A percentile compares a stretch with the other conserved stretches of the same genome.
Conservation (phyloP, 2,888 invertebrate species). For the Plebejus anna region DNA sequence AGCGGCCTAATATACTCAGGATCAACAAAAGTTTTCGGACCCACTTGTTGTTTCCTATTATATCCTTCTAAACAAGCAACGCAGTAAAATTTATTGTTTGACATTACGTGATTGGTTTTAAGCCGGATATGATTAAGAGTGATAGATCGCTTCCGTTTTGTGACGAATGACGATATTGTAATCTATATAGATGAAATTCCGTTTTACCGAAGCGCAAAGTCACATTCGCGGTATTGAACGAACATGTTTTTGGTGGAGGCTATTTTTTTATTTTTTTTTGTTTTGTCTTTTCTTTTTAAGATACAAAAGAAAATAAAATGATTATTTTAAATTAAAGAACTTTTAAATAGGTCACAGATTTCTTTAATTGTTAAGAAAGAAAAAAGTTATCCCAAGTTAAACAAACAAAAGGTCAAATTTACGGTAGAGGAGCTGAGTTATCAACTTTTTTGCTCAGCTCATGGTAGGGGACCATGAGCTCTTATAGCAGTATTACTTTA, state of each 20-base stretch:
- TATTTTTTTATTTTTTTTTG: too few relatives aligned
- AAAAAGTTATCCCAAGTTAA: too few relatives aligned
- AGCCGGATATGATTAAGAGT: not conserved
- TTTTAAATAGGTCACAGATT: not conserved
- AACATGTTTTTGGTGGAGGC: not conserved
- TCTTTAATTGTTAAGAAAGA: not conserved
- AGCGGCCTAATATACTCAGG: too few relatives aligned
- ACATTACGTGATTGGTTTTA: not conserved
- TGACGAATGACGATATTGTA: not conserved
- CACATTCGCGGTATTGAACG: not conserved
- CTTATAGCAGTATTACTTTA: too few relatives aligned
- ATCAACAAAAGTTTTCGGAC: too few relatives aligned
- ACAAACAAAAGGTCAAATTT: too few relatives aligned
- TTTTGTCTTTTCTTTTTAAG: not conserved
- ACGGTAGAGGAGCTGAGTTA: too few relatives aligned
- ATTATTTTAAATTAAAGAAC: not conserved
- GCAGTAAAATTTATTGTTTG: slow-evolving; percentile 11
- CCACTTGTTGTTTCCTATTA: too few relatives aligned
- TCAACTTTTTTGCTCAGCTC: too few relatives aligned
- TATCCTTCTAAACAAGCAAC: not conserved
- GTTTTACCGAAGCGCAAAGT: not conserved
- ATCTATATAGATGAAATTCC: not conserved
- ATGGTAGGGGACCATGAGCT: too few relatives aligned
- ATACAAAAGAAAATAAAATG: not conserved
- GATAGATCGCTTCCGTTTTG: not conserved